Evolutionary conservation across 2,888 invertebrate genomes (phyloP).

Genomic region (Melipona bicolor): DNA sequence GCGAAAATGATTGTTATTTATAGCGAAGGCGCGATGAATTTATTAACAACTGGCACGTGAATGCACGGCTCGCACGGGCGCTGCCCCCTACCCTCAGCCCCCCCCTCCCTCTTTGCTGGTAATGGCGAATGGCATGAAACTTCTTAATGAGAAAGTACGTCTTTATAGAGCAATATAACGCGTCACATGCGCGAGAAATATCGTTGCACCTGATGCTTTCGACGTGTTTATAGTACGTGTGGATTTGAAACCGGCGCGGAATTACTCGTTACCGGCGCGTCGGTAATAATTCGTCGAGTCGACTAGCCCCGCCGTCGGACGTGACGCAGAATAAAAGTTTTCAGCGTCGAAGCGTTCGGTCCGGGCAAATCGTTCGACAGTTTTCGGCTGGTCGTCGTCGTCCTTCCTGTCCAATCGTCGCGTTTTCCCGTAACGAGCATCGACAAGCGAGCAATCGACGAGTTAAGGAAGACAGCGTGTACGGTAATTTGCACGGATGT

Average conservation of each 20-base stretch:
- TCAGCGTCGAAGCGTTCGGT: not conserved
- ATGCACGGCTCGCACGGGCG: slow-evolving; percentile 66
- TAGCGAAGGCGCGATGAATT: slow-evolving; percentile 70
- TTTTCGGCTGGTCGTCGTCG: too few relatives aligned
- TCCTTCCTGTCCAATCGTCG: not conserved
- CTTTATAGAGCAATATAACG: slow-evolving; percentile 73
- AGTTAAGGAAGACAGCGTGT: not conserved
- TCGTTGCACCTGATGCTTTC: slow-evolving; percentile 67
- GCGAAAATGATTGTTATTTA: slow-evolving; percentile 71
- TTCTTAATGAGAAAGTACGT: slow-evolving; percentile 75
- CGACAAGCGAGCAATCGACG: not conserved
- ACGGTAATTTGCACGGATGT: too few relatives aligned
- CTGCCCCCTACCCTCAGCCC: slow-evolving; percentile 6
- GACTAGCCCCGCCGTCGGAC: slow-evolving; percentile 42
- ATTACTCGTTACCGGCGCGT: slow-evolving; percentile 41
- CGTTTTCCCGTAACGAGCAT: not conserved
- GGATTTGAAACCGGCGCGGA: slow-evolving; percentile 41
- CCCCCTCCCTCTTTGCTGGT: slow-evolving; percentile 7
- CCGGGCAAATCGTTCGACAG: not conserved
- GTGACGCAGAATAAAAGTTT: slow-evolving; percentile 48
- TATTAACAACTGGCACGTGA: slow-evolving; percentile 74
- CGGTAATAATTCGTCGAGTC: slow-evolving; percentile 59
- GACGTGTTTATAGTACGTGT: slow-evolving; percentile 36
- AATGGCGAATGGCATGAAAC: slow-evolving; percentile 74
- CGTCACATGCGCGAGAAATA: slow-evolving; percentile 72